Base-by-base conservation (phyloP, 2,113 vertebrate genomes). In the Myotis brandtii region DNA sequence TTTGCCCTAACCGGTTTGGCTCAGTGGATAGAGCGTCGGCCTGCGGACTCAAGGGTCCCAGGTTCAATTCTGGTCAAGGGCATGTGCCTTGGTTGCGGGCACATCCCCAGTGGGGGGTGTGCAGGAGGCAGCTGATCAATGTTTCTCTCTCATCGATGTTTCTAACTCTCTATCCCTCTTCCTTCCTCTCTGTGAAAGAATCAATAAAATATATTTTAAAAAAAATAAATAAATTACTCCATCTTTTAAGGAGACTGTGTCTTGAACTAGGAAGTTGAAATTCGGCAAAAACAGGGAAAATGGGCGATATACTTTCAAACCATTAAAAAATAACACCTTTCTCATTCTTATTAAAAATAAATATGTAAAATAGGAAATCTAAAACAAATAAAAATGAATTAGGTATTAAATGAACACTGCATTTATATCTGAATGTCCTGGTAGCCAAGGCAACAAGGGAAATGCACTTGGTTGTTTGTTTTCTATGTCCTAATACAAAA, bases 311-410 rank as follows among this genome's bases (percentile, higher is more conserved):
- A 37, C 18, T 86, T 92, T 89, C 17, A 79, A 48, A 54, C n/a
- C 16, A 30, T 79, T 84, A 2, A 75, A 79, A 95, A 69, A 64
- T 62, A 30, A 86, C 13, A 59, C 46, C 30, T 27, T 79, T 3
- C 12, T 32, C 52, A 50, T 69, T 21, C 18, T 84, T 56, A 91
- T 66, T 89, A 84, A 43, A 50, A 67, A 89, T 10, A 84, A 72
- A 88, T 48, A 37, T 20, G 8, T 75, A 32, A 79, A 80, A n/a
- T 9, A 62, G 40, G 30, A 72, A 50, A 86, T 82, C 13, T 37
- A 52, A 64, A 94, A 62, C 66, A 32, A 80, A 87, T 59, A 59
- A 77, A 56, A 86, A 83, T 72, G 21, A 86, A 82, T 89, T 14
- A 89, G 82, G 46, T 66, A 73, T 16, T 67, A 46, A 30, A n/a